phyloP scores from a whole-genome alignment of 2,888 invertebrate species.

The Asteroscopus sphinx region DNA sequence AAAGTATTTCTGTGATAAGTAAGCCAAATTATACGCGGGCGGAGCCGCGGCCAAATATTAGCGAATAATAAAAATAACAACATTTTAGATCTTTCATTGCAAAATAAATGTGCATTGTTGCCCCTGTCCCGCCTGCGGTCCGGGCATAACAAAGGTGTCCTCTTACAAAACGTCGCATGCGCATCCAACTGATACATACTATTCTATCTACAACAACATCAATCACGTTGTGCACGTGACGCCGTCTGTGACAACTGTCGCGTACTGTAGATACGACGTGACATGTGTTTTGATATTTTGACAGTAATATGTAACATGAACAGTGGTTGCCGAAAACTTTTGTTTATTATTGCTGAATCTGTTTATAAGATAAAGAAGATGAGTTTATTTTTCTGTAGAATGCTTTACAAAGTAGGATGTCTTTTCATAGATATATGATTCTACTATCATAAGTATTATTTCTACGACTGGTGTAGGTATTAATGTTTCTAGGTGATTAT shows the following conservation, averaged over 20 bases:
- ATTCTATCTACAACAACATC: constrained; percentile 8
- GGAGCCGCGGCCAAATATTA: no score
- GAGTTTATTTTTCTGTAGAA: no score
- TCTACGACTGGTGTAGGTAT: no score
- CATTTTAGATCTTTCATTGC: background rate
- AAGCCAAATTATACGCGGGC: no score
- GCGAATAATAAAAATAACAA: background rate
- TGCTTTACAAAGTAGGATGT: no score
- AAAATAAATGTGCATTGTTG: constrained; percentile 4
- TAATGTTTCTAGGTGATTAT: no score
- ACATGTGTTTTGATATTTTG: constrained; percentile 19
- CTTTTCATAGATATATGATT: no score
- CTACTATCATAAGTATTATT: no score
- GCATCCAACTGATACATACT: background rate
- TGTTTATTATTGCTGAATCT: background rate
- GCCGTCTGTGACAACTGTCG: constrained; percentile 23
- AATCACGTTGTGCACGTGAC: background rate
- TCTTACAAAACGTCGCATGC: constrained; percentile 45
- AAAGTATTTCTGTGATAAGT: no score
- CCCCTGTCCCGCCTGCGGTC: constrained; percentile 22
- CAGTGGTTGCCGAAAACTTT: constrained; percentile 8
- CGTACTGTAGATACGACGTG: constrained; percentile 5
- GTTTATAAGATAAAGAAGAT: background rate
- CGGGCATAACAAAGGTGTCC: constrained; percentile 61
- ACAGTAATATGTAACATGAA: constrained; percentile 31